These are phyloP conservation scores for Standfussiana lucernea DNA, from an alignment of 2,888 invertebrate species.

Conservation along the genomic window DNA sequence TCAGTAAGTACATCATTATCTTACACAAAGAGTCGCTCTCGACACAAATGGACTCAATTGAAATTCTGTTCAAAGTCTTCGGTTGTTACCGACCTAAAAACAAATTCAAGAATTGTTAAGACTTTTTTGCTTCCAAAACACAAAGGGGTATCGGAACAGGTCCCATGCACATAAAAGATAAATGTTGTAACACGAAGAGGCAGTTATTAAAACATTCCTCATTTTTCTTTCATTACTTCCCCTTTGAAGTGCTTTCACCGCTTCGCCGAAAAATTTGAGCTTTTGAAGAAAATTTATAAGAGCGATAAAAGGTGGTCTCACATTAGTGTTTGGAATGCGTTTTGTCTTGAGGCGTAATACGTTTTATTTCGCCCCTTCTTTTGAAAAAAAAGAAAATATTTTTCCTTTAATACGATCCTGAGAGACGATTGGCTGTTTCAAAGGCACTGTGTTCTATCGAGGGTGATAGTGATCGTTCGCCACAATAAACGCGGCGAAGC, in stretches of 20 bases:
- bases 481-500: conserved; percentile 70
- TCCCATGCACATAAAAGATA: conserved; percentile 59
- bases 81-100: conserved; percentile 64
- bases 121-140: conserved; percentile 65
- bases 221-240: conserved; percentile 66
- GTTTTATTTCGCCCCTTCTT: conserved; percentile 62
- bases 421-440: conserved; percentile 71
- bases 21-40: conserved; percentile 37
- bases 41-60: conserved; percentile 67
- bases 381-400: too few relatives aligned
- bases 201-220: conserved; percentile 70
- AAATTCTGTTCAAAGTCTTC: conserved; percentile 63
- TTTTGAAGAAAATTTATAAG: conserved; percentile 50
- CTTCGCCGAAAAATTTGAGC: conserved; percentile 53
- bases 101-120: conserved; percentile 66
- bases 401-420: conserved; percentile 74
- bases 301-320: conserved; percentile 50
- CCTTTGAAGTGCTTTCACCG: conserved; percentile 64
- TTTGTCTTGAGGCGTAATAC: conserved; percentile 66
- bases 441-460: conserved; percentile 74
- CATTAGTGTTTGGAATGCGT: conserved; percentile 62
- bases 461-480: conserved; percentile 72
- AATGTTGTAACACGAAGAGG: conserved; percentile 61
- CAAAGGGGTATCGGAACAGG: conserved; percentile 58
- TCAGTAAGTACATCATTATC: conserved; percentile 51